These are phyloP conservation scores for Ginglymostoma cirratum DNA, from an alignment of 2,113 vertebrate species.

Conservation along the genomic window DNA sequence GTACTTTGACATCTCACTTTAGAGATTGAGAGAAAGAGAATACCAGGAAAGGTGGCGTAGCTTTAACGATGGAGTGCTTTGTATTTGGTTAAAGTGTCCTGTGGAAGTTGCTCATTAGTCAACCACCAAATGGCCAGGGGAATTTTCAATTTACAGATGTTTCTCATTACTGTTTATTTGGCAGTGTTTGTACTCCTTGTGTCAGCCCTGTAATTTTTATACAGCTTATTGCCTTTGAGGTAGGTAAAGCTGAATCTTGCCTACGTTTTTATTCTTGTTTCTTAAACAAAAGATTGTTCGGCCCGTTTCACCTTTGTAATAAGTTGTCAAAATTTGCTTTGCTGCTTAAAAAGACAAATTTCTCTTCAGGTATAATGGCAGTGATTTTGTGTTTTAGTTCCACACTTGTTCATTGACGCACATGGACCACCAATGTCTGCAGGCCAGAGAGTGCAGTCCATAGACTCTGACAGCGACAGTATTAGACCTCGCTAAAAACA, in stretches of 20 bases:
- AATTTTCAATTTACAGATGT: background rate
- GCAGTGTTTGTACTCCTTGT: background rate
- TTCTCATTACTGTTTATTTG: slow-evolving; percentile 22
- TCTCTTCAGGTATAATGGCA: background rate
- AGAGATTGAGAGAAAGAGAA: background rate
- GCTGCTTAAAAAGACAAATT: too few relatives aligned
- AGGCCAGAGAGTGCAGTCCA: background rate
- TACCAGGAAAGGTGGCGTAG: background rate
- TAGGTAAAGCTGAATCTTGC: background rate
- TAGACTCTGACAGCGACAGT: background rate
- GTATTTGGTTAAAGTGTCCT: background rate
- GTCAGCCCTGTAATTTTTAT: slow-evolving; percentile 11
- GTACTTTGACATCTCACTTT: background rate
- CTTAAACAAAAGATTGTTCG: background rate
- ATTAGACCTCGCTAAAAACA: background rate
- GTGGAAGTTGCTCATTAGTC: background rate
- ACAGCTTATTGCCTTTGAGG: slow-evolving; percentile 21
- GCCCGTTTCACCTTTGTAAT: background rate
- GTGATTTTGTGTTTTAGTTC: background rate
- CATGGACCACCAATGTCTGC: background rate
- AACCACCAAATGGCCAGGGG: background rate
- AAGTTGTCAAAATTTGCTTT: background rate
- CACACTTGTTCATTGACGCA: background rate
- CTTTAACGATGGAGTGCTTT: background rate
- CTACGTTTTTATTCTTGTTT: background rate